A percentile compares a stretch with the other conserved stretches of the same genome.
Conservation (phyloP, 1,140 invertebrate species). For the Cyrtorhinus lividipennis region DNA sequence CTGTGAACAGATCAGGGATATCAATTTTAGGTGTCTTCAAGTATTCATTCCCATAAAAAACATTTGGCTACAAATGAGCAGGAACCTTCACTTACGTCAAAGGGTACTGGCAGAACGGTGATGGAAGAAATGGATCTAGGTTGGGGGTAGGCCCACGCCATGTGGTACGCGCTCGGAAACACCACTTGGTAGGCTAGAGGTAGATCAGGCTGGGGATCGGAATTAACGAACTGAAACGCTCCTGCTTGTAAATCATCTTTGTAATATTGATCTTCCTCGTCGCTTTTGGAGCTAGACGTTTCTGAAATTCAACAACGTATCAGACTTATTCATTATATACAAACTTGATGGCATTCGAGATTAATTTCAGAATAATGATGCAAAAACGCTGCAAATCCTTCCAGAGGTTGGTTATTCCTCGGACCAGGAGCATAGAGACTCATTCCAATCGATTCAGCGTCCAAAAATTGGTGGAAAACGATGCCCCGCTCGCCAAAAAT, state of each 20-base stretch:
- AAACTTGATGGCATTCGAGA: too few species aligned
- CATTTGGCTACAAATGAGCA: too few species aligned
- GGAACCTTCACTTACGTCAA: slow-evolving; percentile 34
- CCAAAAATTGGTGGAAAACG: too few species aligned
- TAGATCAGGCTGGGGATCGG: slow-evolving; percentile 34
- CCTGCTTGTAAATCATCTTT: slow-evolving; percentile 69
- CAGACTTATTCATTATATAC: too few species aligned
- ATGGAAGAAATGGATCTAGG: slow-evolving; percentile 58
- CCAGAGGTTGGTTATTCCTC: too few species aligned
- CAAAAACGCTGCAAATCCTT: too few species aligned
- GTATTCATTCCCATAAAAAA: too few species aligned
- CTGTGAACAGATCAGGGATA: neutral
- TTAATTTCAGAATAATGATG: too few species aligned
- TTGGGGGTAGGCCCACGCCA: slow-evolving; percentile 75
- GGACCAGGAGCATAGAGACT: too few species aligned
- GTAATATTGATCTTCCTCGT: slow-evolving; percentile 42
- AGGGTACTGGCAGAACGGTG: slow-evolving; percentile 59
- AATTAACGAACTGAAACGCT: slow-evolving; percentile 59
- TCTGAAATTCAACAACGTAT: too few species aligned
- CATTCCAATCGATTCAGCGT: too few species aligned
- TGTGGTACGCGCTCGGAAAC: slow-evolving; percentile 40
- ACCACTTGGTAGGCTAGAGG: slow-evolving; percentile 54
- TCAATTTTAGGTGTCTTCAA: neutral
- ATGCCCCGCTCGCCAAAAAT: too few species aligned
- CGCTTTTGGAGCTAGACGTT: neutral